These are phyloP conservation scores for Deroplatys truncata DNA, from an alignment of 2,888 invertebrate species.

Conservation along the genomic window DNA sequence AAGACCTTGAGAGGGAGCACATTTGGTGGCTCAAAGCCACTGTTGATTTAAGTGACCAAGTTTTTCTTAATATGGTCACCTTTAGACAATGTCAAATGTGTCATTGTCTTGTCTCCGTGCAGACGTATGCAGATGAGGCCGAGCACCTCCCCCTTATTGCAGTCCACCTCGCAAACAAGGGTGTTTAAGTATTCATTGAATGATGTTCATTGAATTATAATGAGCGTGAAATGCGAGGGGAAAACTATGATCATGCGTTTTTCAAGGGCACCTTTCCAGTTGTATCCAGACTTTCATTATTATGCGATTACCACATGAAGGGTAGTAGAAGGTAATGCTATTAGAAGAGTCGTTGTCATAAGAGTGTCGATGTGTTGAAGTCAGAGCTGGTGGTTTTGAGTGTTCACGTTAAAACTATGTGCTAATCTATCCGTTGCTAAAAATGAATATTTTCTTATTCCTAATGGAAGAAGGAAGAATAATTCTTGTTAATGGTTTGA, in stretches of 20 bases:
- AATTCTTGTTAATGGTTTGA: too few species aligned
- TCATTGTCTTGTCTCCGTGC: not conserved
- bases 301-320: not conserved
- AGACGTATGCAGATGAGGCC: not conserved
- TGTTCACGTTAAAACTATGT: too few species aligned
- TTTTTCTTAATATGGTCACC: conserved; percentile 12
- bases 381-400: too few species aligned
- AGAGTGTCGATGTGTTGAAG: not conserved
- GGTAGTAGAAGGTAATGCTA: not conserved
- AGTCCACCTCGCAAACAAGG: not conserved
- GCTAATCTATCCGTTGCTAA: too few species aligned
- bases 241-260: not conserved
- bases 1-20: not conserved
- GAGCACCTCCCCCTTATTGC: not conserved
- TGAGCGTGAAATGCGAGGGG: not conserved
- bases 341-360: not conserved
- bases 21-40: not conserved
- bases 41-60: not conserved
- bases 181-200: conserved; percentile 15
- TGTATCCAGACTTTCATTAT: not conserved
- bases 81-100: conserved; percentile 18
- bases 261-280: conserved; percentile 15
- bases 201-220: conserved; percentile 9
- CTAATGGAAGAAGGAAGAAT: too few species aligned
- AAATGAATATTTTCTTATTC: too few species aligned